A percentile compares a stretch with the other conserved stretches of the same genome.
These are phyloP conservation scores for Peromyscus melanophrys DNA, from an alignment of 2,797 vertebrate genomes.

Conservation along the genomic window DNA sequence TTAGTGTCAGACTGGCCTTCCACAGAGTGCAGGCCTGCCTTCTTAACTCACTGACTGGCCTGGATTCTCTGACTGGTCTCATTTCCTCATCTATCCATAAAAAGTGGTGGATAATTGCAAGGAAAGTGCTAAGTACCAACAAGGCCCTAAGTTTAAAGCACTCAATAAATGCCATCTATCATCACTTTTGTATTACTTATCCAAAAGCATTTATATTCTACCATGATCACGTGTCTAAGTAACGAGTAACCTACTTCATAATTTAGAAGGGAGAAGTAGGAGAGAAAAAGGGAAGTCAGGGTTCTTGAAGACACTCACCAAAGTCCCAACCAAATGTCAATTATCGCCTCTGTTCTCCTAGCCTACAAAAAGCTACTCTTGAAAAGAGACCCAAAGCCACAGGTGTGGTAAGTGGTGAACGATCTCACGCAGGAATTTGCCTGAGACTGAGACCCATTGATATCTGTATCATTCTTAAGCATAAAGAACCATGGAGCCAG, in stretches of 20 bases:
- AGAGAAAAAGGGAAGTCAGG: background rate
- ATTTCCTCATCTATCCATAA: background rate
- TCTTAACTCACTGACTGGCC: background rate
- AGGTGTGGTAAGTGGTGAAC: background rate
- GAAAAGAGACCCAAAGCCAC: constrained; percentile 18
- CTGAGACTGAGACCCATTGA: background rate
- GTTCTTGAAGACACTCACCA: constrained; percentile 29
- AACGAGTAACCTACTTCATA: background rate
- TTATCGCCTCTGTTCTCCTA: background rate
- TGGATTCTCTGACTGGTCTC: background rate
- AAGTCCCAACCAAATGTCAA: background rate
- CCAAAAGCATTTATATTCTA: background rate
- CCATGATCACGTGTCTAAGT: background rate
- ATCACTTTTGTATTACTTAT: constrained; percentile 26
- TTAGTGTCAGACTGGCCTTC: background rate
- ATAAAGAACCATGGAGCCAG: background rate
- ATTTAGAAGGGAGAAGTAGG: background rate
- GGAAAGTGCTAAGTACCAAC: background rate
- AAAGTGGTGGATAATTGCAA: background rate
- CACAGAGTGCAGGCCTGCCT: background rate
- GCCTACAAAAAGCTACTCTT: background rate
- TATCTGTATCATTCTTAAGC: background rate
- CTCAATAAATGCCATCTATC: background rate
- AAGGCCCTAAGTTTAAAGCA: background rate
- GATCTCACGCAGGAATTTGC: background rate